These are phyloP conservation scores for Camponotus floridanus DNA, from an alignment of 1,140 invertebrate genomes.

Conservation along the genomic window DNA sequence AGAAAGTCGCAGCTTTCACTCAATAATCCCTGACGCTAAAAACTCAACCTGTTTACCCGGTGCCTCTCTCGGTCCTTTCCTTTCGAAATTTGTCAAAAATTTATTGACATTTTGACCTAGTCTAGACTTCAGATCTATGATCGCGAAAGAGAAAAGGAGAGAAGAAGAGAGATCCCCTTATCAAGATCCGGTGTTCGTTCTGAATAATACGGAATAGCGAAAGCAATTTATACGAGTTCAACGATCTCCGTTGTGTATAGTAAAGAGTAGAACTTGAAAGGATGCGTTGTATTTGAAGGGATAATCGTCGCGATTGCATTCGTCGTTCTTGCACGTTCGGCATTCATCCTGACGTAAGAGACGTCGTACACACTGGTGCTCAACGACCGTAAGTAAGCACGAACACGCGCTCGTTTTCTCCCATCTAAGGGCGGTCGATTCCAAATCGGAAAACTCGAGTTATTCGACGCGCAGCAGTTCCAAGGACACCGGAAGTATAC, in stretches of 20 bases:
- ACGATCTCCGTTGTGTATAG: not conserved
- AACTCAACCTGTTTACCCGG: slow-evolving; percentile 29
- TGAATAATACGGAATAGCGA: slow-evolving; percentile 31
- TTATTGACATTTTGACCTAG: not conserved
- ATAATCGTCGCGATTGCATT: slow-evolving; percentile 2
- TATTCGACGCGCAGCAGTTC: slow-evolving; percentile 65
- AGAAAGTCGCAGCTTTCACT: slow-evolving; percentile 75
- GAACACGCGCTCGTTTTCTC: slow-evolving; percentile 13
- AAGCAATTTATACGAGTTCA: slow-evolving; percentile 19
- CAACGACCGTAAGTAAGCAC: slow-evolving; percentile 36
- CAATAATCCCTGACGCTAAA: slow-evolving; percentile 39
- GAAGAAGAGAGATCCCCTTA: not conserved
- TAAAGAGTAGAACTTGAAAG: not conserved
- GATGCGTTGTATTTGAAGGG: slow-evolving; percentile 8
- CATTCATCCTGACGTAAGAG: slow-evolving; percentile 44
- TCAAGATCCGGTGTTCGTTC: slow-evolving; percentile 7
- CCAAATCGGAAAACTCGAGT: slow-evolving; percentile 65
- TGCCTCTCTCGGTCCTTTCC: slow-evolving; percentile 23
- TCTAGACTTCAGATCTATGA: not conserved
- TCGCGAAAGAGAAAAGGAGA: not conserved
- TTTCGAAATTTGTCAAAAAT: slow-evolving; percentile 33
- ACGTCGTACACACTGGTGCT: slow-evolving; percentile 48
- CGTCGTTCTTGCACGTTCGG: not conserved
- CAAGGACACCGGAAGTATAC: slow-evolving; percentile 29
- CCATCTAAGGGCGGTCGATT: slow-evolving; percentile 65